Evolutionary conservation across 1,140 invertebrate genomes (phyloP).

Genomic region (Lepidurus arcticus): DNA sequence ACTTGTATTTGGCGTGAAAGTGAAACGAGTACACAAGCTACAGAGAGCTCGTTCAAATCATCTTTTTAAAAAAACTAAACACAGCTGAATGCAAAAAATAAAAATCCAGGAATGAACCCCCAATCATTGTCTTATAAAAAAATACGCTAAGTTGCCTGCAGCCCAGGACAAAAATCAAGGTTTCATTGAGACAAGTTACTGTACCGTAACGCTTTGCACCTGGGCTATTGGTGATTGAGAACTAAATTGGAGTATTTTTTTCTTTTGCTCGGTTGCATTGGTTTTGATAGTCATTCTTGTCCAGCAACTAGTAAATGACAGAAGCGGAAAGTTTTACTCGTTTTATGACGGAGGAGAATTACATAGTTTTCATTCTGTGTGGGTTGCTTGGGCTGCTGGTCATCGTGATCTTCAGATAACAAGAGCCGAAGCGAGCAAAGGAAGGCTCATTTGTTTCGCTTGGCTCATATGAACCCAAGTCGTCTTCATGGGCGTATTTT

Average conservation of each 20-base stretch:
- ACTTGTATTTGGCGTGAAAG: too few species aligned
- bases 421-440: background rate
- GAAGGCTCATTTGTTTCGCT: conserved; percentile 17
- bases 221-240: background rate
- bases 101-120: background rate
- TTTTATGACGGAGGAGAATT: conserved; percentile 14
- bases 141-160: background rate
- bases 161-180: background rate
- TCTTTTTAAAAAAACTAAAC: too few species aligned
- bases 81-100: background rate
- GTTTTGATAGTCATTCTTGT: background rate
- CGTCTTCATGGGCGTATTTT: background rate
- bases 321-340: conserved; percentile 2
- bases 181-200: conserved; percentile 5
- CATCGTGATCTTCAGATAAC: background rate
- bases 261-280: background rate
- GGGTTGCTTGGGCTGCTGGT: background rate
- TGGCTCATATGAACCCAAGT: background rate
- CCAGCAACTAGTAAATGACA: background rate
- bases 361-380: background rate
- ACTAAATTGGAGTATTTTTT: background rate
- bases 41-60: too few species aligned
- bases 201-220: background rate
- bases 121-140: background rate
- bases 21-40: too few species aligned